These are phyloP conservation scores for Campopleginae sp. DNA, from an alignment of 2,888 invertebrate species.

Conservation along the genomic window DNA sequence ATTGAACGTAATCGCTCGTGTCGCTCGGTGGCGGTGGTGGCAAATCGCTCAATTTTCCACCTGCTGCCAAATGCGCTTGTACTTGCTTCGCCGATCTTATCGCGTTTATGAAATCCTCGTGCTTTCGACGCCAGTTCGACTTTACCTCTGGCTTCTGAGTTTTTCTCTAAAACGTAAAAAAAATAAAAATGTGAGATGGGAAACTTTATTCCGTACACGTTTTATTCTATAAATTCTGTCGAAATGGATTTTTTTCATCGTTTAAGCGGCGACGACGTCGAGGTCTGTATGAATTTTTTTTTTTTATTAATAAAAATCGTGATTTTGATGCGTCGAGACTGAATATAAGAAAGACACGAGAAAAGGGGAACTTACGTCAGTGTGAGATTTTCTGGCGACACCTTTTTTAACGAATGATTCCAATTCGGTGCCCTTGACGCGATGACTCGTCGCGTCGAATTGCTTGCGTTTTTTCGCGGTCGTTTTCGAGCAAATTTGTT, in stretches of 20 bases:
- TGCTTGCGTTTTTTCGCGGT: constrained; percentile 93
- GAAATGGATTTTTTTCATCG: no score
- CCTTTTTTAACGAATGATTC: constrained; percentile 89
- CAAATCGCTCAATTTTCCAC: constrained; percentile 94
- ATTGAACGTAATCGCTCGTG: constrained; percentile 95
- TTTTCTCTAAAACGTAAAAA: constrained; percentile 71
- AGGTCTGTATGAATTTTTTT: no score
- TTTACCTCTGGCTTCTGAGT: constrained; percentile 74
- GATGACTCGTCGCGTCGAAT: constrained; percentile 95
- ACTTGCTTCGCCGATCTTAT: constrained; percentile 96
- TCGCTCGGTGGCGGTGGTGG: constrained; percentile 96
- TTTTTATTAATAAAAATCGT: no score
- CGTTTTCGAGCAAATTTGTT: constrained; percentile 93
- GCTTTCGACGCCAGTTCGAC: constrained; percentile 95
- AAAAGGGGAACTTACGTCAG: constrained; percentile 71
- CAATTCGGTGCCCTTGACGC: constrained; percentile 95
- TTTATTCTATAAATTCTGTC: no score
- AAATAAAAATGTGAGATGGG: neutral
- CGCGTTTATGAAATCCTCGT: constrained; percentile 96
- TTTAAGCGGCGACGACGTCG: no score
- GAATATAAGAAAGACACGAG: neutral
- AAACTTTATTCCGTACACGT: no score
- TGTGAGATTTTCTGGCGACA: constrained; percentile 69
- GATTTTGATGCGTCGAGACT: neutral
- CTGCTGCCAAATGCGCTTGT: constrained; percentile 91